Base-by-base conservation (phyloP, 1,140 invertebrate species). In the Stegodyphus mimosarum region DNA sequence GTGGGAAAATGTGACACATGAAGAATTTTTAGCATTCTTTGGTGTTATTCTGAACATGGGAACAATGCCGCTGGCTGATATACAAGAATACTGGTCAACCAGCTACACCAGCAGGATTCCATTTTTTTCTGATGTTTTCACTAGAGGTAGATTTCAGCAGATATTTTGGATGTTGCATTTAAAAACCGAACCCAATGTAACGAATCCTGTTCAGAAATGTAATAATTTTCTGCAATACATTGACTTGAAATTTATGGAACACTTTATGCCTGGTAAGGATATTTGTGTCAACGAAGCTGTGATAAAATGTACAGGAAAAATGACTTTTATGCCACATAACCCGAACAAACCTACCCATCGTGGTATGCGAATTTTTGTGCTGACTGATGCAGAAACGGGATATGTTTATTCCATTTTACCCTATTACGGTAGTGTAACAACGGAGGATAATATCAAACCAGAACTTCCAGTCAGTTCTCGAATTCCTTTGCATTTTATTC, bases 81-180 rank as follows among this genome's bases (percentile, higher is more conserved):
- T 69, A 9, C 66, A 69, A 5, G 66, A 69, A 69, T 15, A 69
- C 6, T 69, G 11, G 66, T 15, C 9, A 13, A 69, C 66, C 66
- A 69, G 2, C 9, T 69, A 13, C 66, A 69, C 66, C 66, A 69
- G 66, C 17, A 69, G 17, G 6, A 69, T 69, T 69, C 66, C 66
- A 69, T 69, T 69, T n/a, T 69, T 69, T 69, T 69, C 17, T 13
- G 66, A 69, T 48, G 10, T 69, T 13, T 69, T 69, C 6, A 69
- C 11, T n/a, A 9, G 66, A 69, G 66, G 17, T 6, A 69, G 66
- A 69, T 69, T 69, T n/a, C 66, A 9, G 17, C 66, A 69, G 17
- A 69, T 69, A 69, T 69, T 69, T 69, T 17, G 66, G 66, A 69
- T 69, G 17, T n/a, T 69, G 9, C 66, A 69, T 69, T 69, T 69